Percentiles rank a stretch among this genome's conserved stretches.
These are phyloP conservation scores for Siphamia tubifer DNA, from an alignment of 2,113 vertebrate species.

Conservation along the genomic window DNA sequence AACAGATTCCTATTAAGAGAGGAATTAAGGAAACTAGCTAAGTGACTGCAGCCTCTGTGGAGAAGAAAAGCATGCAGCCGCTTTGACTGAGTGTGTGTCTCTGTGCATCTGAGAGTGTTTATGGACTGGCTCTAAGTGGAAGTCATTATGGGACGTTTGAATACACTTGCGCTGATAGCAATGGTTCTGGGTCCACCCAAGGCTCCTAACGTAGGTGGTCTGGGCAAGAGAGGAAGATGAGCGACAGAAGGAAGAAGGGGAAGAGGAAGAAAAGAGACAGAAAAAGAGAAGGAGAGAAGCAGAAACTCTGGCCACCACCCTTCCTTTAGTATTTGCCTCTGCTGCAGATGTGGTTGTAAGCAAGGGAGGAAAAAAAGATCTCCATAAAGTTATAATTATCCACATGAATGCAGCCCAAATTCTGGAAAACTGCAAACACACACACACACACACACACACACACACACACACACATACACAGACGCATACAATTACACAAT, in stretches of 20 bases:
- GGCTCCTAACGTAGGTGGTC: conserved; percentile 72
- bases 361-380: conserved; percentile 66
- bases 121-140: conserved; percentile 78
- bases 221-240: conserved; percentile 50
- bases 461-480: conserved; percentile 17
- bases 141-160: conserved; percentile 79
- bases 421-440: conserved; percentile 62
- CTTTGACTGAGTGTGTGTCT: conserved; percentile 59
- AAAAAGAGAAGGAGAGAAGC: conserved; percentile 36
- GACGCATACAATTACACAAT: conserved; percentile 25
- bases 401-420: conserved; percentile 73
- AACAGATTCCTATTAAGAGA: conserved; percentile 70
- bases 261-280: conserved; percentile 3
- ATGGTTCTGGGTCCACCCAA: conserved; percentile 69
- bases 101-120: conserved; percentile 78
- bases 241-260: conserved; percentile 18
- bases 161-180: conserved; percentile 70
- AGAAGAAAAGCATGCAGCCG: conserved; percentile 37
- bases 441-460: no score
- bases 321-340: conserved; percentile 72
- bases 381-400: conserved; percentile 79
- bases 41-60: conserved; percentile 63
- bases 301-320: conserved; percentile 64
- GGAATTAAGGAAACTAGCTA: conserved; percentile 65
- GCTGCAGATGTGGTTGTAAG: conserved; percentile 75